These are phyloP conservation scores for Anarhynchus alexandrinus DNA, from an alignment of 2,113 vertebrate species.

Conservation along the genomic window DNA sequence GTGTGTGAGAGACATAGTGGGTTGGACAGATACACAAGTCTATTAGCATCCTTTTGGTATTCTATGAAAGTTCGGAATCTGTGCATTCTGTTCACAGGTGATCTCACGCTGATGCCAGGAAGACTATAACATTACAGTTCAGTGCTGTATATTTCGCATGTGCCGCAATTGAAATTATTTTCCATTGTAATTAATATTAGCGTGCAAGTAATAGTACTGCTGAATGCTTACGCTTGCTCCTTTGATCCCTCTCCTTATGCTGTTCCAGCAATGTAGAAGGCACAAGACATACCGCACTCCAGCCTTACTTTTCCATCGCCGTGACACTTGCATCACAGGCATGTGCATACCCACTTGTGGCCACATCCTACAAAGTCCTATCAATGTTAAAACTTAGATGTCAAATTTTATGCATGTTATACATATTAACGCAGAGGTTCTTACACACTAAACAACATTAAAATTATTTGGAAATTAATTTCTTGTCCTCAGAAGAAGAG, in stretches of 20 bases:
- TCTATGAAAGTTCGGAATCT: too few species aligned
- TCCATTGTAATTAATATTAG: background rate
- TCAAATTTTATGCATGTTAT: background rate
- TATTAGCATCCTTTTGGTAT: background rate
- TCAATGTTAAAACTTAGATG: background rate
- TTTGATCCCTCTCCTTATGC: background rate
- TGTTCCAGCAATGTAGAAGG: background rate
- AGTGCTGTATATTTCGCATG: background rate
- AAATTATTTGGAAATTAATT: background rate
- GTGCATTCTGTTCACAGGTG: background rate
- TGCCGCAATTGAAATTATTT: background rate
- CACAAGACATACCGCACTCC: background rate
- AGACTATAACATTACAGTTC: background rate
- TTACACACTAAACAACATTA: background rate
- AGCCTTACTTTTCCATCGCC: background rate
- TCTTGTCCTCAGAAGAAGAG: background rate
- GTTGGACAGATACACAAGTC: background rate
- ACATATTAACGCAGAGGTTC: background rate
- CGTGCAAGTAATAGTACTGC: background rate
- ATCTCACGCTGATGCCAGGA: background rate
- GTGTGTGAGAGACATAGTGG: rapidly evolving
- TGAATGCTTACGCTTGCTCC: background rate
- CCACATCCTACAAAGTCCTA: background rate
- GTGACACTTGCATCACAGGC: background rate
- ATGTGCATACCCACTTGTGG: background rate